Conservation (phyloP, 2,888 invertebrate species). For the Heteropelma amictum region DNA sequence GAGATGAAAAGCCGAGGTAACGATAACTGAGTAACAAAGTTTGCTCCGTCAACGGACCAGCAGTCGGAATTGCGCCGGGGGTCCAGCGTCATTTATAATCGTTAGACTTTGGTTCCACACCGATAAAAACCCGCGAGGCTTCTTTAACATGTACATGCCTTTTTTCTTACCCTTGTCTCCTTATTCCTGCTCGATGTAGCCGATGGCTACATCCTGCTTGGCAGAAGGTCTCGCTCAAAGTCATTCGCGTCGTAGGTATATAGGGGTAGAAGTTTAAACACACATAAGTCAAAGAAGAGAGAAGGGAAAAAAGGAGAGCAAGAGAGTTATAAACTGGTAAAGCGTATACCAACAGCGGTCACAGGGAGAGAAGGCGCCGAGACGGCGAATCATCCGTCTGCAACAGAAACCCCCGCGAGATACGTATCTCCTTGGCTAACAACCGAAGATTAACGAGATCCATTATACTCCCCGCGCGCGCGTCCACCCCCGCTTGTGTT, state of each 20-base stretch:
- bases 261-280: constrained; percentile 34
- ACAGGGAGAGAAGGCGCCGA: constrained; percentile 53
- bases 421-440: constrained; percentile 73
- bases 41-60: constrained; percentile 22
- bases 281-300: neutral
- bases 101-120: constrained; percentile 59
- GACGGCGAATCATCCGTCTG: constrained; percentile 73
- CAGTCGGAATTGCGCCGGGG: constrained; percentile 8
- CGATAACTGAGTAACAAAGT: constrained; percentile 56
- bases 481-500: constrained; percentile 64
- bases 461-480: constrained; percentile 65
- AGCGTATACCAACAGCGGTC: constrained; percentile 22
- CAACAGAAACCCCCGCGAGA: constrained; percentile 71
- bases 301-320: neutral
- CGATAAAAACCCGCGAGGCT: constrained; percentile 54
- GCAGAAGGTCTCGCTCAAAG: constrained; percentile 13
- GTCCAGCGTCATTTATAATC: constrained; percentile 59
- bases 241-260: constrained; percentile 27
- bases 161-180: constrained; percentile 23
- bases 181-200: constrained; percentile 26
- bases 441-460: constrained; percentile 75
- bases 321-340: constrained; percentile 8
- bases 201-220: constrained; percentile 35
- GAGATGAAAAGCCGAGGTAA: constrained; percentile 44
- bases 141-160: constrained; percentile 10